Percentiles rank a stretch among this genome's conserved stretches.
Evolutionary conservation across 1,140 invertebrate species (phyloP).

Genomic region (Venustaconcha ellipsiformis): DNA sequence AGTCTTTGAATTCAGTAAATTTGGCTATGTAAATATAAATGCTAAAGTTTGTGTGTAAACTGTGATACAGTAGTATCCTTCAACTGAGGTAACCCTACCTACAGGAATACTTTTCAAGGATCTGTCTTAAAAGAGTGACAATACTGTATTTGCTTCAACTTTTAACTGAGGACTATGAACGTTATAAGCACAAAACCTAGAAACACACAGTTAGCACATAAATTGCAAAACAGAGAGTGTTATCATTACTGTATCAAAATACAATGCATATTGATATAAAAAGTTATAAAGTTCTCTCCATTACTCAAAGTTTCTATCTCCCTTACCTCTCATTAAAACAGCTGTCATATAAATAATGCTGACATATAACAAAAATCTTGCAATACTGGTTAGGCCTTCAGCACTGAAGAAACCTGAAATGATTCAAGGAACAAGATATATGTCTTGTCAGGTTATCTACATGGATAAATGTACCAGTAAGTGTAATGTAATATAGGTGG

Average conservation of each 20-base stretch:
- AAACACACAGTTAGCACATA: too few species aligned
- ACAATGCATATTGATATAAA: too few species aligned
- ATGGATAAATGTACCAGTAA: neutral
- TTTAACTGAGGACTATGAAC: neutral
- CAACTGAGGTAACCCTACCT: too few species aligned
- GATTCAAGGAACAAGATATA: neutral
- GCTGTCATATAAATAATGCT: constrained; percentile 37
- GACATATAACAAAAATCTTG: constrained; percentile 37
- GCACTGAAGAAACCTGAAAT: constrained; percentile 71
- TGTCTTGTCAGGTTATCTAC: neutral
- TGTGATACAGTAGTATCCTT: too few species aligned
- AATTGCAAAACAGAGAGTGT: neutral
- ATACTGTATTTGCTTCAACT: neutral
- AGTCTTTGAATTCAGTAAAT: too few species aligned
- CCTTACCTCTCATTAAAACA: constrained; percentile 41
- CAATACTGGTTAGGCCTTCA: constrained; percentile 74
- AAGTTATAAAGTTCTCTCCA: neutral
- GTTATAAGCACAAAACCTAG: neutral
- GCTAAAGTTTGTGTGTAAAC: too few species aligned
- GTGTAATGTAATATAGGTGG: neutral
- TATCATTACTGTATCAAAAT: neutral
- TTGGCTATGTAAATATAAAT: too few species aligned
- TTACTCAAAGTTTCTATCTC: constrained; percentile 11
- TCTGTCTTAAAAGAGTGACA: neutral
- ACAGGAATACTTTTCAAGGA: too few species aligned